These are phyloP conservation scores for Enteromius mattozi DNA, from an alignment of 2,797 vertebrate genomes.

Conservation along the genomic window DNA sequence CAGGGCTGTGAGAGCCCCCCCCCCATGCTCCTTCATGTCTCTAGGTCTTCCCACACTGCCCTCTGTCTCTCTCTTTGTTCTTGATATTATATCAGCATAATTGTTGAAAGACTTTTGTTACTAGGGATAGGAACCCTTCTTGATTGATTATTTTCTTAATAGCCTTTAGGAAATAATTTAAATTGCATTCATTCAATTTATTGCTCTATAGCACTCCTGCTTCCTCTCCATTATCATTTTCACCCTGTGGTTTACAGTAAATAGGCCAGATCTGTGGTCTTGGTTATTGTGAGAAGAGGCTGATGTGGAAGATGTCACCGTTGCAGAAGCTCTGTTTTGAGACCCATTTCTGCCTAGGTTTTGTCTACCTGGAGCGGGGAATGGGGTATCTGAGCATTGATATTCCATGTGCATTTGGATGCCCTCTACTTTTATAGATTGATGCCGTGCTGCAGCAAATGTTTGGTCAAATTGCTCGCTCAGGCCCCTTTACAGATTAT, in stretches of 20 bases:
- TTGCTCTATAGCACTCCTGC: not conserved
- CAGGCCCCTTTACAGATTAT: not conserved
- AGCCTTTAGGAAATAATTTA: not conserved
- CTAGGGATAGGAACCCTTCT: not conserved
- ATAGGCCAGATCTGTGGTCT: not conserved
- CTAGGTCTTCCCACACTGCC: not conserved
- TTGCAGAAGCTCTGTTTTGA: not conserved
- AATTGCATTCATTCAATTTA: not conserved
- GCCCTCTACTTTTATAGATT: not conserved
- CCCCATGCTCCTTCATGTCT: not conserved
- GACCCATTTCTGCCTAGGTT: not conserved
- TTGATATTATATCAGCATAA: constrained; percentile 2
- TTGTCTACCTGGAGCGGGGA: not conserved
- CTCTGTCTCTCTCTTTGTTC: not conserved
- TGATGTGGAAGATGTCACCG: not conserved
- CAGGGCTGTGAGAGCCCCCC: constrained; percentile 10
- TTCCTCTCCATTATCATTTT: not conserved
- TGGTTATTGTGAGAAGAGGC: not conserved
- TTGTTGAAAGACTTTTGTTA: not conserved
- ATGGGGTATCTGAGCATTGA: not conserved
- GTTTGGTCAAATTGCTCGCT: constrained; percentile 2
- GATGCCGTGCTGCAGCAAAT: constrained; percentile 11
- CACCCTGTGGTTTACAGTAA: not conserved
- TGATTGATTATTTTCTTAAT: not conserved
- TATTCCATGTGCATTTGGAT: constrained; percentile 13